These are phyloP conservation scores for Scomber japonicus DNA, from an alignment of 2,113 vertebrate genomes.

Conservation along the genomic window DNA sequence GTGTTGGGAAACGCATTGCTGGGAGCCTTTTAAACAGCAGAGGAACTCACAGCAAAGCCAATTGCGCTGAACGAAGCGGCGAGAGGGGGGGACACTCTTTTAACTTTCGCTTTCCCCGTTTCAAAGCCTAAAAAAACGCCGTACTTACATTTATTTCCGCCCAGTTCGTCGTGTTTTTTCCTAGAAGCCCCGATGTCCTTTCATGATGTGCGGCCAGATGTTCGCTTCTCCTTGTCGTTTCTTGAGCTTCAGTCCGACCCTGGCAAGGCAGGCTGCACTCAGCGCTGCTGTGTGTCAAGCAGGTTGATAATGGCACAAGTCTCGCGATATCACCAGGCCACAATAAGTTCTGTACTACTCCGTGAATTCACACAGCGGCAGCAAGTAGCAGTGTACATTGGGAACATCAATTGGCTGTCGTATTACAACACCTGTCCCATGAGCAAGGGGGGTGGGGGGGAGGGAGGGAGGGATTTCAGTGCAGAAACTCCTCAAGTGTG, in stretches of 20 bases:
- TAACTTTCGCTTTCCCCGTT: conserved; percentile 80
- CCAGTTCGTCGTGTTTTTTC: conserved; percentile 60
- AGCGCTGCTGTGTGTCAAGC: conserved; percentile 85
- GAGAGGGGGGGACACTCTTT: conserved; percentile 61
- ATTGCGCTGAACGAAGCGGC: conserved; percentile 74
- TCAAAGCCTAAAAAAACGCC: conserved; percentile 22
- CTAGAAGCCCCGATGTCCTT: conserved; percentile 70
- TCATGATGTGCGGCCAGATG: conserved; percentile 88
- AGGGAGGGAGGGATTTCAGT: not conserved
- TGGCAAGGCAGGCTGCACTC: conserved; percentile 83
- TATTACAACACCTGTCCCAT: conserved; percentile 74
- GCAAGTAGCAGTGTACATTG: conserved; percentile 78
- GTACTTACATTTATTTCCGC: conserved; percentile 78
- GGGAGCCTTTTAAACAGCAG: conserved; percentile 80
- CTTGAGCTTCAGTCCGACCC: conserved; percentile 84
- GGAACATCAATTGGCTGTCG: conserved; percentile 60
- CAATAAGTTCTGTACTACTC: conserved; percentile 84
- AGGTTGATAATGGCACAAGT: conserved; percentile 90
- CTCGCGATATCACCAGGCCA: conserved; percentile 88
- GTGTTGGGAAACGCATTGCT: conserved; percentile 69
- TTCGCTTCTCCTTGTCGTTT: conserved; percentile 83
- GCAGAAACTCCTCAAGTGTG: conserved; percentile 2
- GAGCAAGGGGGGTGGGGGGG: not conserved
- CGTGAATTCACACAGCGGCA: conserved; percentile 84
- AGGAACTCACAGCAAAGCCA: conserved; percentile 79